Evolutionary conservation across 2,113 vertebrate species (phyloP).

Genomic region (Acanthochromis polyacanthus): DNA sequence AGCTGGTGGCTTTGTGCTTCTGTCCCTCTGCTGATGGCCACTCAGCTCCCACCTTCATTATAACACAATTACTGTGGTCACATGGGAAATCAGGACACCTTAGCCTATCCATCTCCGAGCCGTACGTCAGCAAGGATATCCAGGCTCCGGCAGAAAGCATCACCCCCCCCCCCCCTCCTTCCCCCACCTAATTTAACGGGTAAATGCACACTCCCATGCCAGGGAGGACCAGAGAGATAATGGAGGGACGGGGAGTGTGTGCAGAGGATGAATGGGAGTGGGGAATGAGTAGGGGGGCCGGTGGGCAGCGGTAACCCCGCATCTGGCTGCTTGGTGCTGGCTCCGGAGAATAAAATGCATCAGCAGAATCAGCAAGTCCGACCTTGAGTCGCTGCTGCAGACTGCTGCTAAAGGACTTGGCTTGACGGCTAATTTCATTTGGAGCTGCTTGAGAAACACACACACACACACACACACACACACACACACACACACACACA

Average conservation of each 20-base stretch:
- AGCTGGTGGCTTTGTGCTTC: constrained; percentile 44
- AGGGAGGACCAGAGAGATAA: constrained; percentile 62
- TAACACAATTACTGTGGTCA: constrained; percentile 73
- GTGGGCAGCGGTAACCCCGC: constrained; percentile 48
- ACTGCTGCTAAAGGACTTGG: constrained; percentile 67
- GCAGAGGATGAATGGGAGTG: constrained; percentile 33
- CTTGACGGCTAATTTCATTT: constrained; percentile 77
- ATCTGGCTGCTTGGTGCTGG: constrained; percentile 39
- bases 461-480: constrained; percentile 12
- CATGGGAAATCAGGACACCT: constrained; percentile 75
- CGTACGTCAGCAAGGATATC: constrained; percentile 54
- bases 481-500: constrained; percentile 20
- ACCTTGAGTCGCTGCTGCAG: constrained; percentile 78
- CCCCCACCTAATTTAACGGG: constrained; percentile 77
- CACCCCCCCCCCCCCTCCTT: constrained; percentile 1
- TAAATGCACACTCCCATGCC: constrained; percentile 72
- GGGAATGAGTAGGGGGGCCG: constrained; percentile 30
- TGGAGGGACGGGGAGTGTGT: constrained; percentile 49
- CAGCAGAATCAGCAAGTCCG: constrained; percentile 73
- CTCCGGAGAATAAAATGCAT: constrained; percentile 68
- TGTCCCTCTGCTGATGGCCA: constrained; percentile 54
- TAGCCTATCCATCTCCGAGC: constrained; percentile 64
- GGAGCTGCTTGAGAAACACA: constrained; percentile 49
- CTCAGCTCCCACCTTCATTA: constrained; percentile 70
- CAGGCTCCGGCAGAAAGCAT: constrained; percentile 38